Base-by-base conservation (phyloP, 2,113 vertebrate species). In the Mola mola region DNA sequence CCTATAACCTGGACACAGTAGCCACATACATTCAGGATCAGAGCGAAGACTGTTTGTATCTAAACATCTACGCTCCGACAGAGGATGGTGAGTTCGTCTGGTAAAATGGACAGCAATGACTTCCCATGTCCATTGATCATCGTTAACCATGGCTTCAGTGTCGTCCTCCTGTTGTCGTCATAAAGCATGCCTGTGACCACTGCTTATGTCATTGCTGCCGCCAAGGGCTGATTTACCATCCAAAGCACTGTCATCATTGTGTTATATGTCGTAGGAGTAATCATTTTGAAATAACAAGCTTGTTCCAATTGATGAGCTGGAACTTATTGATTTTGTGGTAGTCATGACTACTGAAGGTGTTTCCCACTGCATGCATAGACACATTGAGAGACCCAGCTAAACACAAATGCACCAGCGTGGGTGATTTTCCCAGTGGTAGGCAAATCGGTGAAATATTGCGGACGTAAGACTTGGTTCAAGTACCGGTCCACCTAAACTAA, bases 1-100 rank as follows among this genome's bases (percentile, higher is more conserved):
- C 96, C 76, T 97, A 97, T 82, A 99, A 97, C 93, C 90, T 99
- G 93, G 97, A 99, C 93, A 96, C 96, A 79, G 95, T 98, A 76
- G 96, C 97, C 47, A 96, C 94, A 2, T 98, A 96, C 47, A 95
- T 99, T 34, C 97, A 93, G 74, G 91, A 93, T 78, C 91, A 93
- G 85, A 93, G 84, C 25, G 91, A 93, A 62, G 91, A 93, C 85
- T 99, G 97, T 89, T 93, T 99, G 13, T 99, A 95, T 89, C 91
- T 99, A 88, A 99, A 99, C 90, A 96, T 99, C 86, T 99, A 98
- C 79, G 91, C 96, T 52, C 97, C 96, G 22, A 98, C 96, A 0
- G 94, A 97, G 82, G 95, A 97, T 90, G 95, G 96, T 96, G 93
- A 97, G 96, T 95, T 89, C 57, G 40, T 57, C 31, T 25, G 70